phyloP scores from a whole-genome alignment of 1,140 invertebrate genomes.

The Yoshiicerus persimilis region DNA sequence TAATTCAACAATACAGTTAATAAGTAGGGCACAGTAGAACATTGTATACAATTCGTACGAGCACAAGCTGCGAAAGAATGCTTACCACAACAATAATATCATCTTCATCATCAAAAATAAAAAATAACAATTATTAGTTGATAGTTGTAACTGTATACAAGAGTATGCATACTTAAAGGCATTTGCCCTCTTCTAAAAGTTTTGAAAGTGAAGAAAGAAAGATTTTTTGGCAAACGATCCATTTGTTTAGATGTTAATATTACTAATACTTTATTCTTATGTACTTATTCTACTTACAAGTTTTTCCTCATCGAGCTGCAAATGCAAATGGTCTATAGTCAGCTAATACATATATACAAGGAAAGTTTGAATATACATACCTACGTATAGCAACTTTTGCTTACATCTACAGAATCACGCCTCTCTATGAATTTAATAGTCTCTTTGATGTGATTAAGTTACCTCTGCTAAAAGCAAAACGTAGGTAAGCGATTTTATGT shows the following conservation, averaged over 20 bases:
- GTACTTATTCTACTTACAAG: background rate
- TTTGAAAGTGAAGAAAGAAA: background rate
- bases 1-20: too few species aligned
- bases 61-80: background rate
- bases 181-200: background rate
- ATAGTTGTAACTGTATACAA: background rate
- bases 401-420: background rate
- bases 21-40: background rate
- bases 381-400: too few species aligned
- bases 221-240: background rate
- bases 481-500: background rate
- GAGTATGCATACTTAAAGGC: background rate
- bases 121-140: background rate
- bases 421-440: background rate
- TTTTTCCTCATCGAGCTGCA: background rate
- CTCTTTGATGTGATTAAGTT: background rate
- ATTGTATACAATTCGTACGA: background rate
- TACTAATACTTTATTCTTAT: background rate
- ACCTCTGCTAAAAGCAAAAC: background rate
- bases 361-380: too few species aligned
- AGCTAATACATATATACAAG: too few species aligned
- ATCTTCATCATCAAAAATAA: background rate
- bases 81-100: background rate
- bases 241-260: background rate
- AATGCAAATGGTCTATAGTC: too few species aligned